Conservation (phyloP, 2,888 invertebrate species). For the Ophion ventricosus region DNA sequence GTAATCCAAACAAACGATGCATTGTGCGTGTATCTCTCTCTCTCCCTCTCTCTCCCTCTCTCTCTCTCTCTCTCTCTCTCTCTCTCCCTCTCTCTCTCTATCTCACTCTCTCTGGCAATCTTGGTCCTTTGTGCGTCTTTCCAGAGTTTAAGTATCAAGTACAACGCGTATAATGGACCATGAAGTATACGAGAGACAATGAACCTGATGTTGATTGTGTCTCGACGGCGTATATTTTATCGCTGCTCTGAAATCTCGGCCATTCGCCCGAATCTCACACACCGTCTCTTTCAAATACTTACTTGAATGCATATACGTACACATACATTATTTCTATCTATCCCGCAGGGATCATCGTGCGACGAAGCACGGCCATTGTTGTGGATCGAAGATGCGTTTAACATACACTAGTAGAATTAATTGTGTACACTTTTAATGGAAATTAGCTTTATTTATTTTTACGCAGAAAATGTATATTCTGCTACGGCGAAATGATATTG, state of each 20-base stretch:
- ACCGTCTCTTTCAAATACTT: conserved; percentile 16
- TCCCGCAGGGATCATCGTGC: conserved; percentile 28
- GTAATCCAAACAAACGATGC: conserved; percentile 5
- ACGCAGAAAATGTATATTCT: too few relatives aligned
- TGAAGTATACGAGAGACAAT: conserved; percentile 51
- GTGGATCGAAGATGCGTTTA: conserved; percentile 19
- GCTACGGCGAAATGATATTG: too few relatives aligned
- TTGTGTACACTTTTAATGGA: too few relatives aligned
- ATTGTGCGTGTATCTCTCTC: neutral
- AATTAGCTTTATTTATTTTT: too few relatives aligned
- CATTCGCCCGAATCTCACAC: conserved; percentile 26
- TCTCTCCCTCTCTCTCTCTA: neutral
- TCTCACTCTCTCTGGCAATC: neutral
- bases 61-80: neutral
- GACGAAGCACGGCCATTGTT: conserved; percentile 45
- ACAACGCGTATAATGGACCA: conserved; percentile 18
- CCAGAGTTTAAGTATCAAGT: conserved; percentile 29
- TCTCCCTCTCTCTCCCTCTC: neutral
- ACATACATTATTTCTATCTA: conserved; percentile 2
- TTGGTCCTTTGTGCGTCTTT: conserved; percentile 5
- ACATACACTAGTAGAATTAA: too few relatives aligned
- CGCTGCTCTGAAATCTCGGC: conserved; percentile 31
- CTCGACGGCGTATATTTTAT: conserved; percentile 43
- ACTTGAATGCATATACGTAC: conserved; percentile 5
- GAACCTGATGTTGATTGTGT: conserved; percentile 45